Evolutionary conservation across 1,140 invertebrate genomes (phyloP), one percentile per base, ranked within the genome.

Genomic region (Brachionus calyciflorus): DNA sequence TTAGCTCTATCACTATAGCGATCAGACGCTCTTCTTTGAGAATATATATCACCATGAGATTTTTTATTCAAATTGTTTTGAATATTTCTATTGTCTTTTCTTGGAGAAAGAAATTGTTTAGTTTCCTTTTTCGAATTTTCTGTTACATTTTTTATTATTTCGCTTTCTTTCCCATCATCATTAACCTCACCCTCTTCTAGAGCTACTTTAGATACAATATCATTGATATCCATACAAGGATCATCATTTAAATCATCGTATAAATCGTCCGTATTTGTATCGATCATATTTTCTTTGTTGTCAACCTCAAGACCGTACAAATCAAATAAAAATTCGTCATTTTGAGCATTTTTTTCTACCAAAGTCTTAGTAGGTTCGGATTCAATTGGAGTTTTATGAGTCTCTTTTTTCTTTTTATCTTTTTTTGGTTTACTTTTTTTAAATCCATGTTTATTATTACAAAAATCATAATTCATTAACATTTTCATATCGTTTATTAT

Each of bases 401-500:
- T 65, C 30, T 65, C 40, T 3, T 3, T 44, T 24, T 65, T 65
- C 21, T 41, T 41, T 41, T 24, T 65, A 12, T 12, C 3, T 41
- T 21, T 65, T n/a, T 28, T 65, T 24, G 33, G 33, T 26, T 46
- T 65, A 10, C 24, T 44, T 7, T 19, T 6, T 44, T 44, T 65
- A 44, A 14, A 65, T 14, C 21, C 40, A 44, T 65, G 19, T 46
- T 1, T 65, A 24, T 65, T 65, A 65, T 65, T 46, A 65, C 60
- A 65, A 65, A 65, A 65, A 44, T 65, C 60, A 65, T 65, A 65
- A 24, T 65, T 65, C 60, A 65, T 65, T 28, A 65, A 12, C 40
- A 44, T 44, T 9, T 41, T 21, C 60, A 65, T 65, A 44, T 65
- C 60, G 21, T 37, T 65, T 9, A 65, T 5, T 19, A 65, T 30